Base-by-base conservation (phyloP, 2,888 invertebrate species). In the Apantesis nais region DNA sequence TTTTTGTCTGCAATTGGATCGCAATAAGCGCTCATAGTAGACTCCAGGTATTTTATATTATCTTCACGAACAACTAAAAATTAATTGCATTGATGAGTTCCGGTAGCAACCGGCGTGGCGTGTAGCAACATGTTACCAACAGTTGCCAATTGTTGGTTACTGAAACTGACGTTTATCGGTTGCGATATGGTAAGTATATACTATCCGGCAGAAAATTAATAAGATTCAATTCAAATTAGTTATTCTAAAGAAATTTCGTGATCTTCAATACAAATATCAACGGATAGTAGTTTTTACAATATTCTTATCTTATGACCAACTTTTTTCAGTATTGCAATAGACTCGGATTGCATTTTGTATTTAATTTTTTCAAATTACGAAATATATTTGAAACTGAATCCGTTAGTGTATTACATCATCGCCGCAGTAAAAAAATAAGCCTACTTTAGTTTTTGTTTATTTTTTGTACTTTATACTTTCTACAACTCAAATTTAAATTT, bases 111-210 rank as follows among this genome's bases (percentile, higher is more conserved):
- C 60, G 48, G 19, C n/a, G 39, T 9, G 39, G 41, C 67, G 70
- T 62, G 34, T 67, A 72, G 78, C 78, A 79, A 80, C 74, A 71
- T 66, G 62, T 74, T 78, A 60, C 76, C 78, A 82, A 79, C 67
- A 31, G 29, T 62, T 66, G 58, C 48, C 74, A 79, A 80, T 81
- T 70, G 77, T 70, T 58, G 60, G 63, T 78, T 74, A 68, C 67
- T 9, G 63, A 37, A 74, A 78, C 60, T 60, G 7, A 31, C n/a
- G 61, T 25, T 58, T 60, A 61, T 58, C 67, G 58, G 78, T 81
- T 74, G 74, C 58, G 16, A 58, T 58, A 58, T 58, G 16, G 25
- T 58, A 58, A 58, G 25, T 58, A 58, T 58, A 58, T 29, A 29
- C 7, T 16, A 16, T 16, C 19, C 34, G 22, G 44, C 19, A 11